Percentiles rank a stretch among this genome's conserved stretches.
Conservation (phyloP, 1,140 invertebrate genomes). For the Piezodorus guildinii region DNA sequence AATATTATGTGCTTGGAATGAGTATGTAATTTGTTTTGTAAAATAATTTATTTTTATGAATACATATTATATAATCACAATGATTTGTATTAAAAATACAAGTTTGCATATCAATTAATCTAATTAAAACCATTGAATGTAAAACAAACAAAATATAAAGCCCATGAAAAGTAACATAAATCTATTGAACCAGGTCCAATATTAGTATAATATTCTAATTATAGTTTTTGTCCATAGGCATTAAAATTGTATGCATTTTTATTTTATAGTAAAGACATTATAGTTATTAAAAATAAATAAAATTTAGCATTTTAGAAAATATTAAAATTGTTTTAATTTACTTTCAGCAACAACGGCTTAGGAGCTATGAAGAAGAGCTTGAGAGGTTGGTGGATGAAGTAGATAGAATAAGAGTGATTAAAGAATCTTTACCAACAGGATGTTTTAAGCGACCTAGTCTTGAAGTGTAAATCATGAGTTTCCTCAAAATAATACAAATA, state of each 20-base stretch:
- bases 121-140: no score
- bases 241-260: background rate
- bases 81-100: no score
- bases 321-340: background rate
- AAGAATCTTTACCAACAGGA: background rate
- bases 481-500: no score
- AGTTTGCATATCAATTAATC: no score
- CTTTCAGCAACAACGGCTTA: conserved; percentile 4
- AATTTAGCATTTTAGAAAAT: no score
- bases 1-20: background rate
- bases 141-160: background rate
- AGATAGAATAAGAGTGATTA: conserved; percentile 3
- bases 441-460: conserved; percentile 3
- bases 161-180: background rate
- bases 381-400: conserved; percentile 9
- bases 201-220: no score
- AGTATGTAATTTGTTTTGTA: background rate
- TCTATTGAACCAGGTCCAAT: background rate
- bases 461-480: background rate
- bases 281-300: background rate
- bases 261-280: background rate
- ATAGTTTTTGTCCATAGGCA: background rate
- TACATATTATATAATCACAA: no score
- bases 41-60: no score
- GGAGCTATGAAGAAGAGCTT: conserved; percentile 14